These are phyloP conservation scores for Parasteatoda tepidariorum DNA, from an alignment of 1,140 invertebrate genomes.

Conservation along the genomic window DNA sequence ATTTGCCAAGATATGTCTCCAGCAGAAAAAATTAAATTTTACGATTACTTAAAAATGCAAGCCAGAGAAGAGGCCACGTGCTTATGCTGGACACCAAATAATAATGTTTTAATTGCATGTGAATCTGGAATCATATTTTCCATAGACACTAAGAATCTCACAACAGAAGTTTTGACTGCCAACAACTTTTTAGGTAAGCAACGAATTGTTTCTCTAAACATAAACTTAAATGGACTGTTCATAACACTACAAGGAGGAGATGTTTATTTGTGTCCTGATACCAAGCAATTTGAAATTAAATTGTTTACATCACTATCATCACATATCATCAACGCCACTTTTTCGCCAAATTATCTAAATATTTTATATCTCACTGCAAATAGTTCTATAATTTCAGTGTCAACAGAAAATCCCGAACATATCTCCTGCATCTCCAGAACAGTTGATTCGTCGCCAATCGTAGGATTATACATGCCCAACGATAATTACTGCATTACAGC, in stretches of 20 bases:
- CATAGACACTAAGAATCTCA: background rate
- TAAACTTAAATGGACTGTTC: background rate
- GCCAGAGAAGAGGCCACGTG: background rate
- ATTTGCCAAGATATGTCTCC: constrained; percentile 9
- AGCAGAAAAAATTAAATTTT: constrained; percentile 3
- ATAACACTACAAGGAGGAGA: constrained; percentile 8
- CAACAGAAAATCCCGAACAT: background rate
- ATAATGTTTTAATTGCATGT: constrained; percentile 11
- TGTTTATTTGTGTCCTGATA: background rate
- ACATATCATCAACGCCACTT: background rate
- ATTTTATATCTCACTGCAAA: background rate
- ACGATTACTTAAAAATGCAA: background rate
- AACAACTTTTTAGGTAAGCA: background rate
- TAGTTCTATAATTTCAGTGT: background rate
- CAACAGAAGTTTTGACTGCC: background rate
- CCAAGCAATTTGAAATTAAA: background rate
- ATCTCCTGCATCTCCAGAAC: background rate
- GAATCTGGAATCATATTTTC: background rate
- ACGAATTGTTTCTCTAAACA: background rate
- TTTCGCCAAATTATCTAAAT: constrained; percentile 11
- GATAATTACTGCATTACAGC: constrained; percentile 12
- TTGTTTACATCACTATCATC: background rate
- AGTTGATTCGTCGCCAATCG: background rate
- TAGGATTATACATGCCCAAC: constrained; percentile 3
- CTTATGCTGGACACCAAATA: constrained; percentile 3